These are phyloP conservation scores for Spisula solida DNA, from an alignment of 2,888 invertebrate genomes.

Conservation along the genomic window DNA sequence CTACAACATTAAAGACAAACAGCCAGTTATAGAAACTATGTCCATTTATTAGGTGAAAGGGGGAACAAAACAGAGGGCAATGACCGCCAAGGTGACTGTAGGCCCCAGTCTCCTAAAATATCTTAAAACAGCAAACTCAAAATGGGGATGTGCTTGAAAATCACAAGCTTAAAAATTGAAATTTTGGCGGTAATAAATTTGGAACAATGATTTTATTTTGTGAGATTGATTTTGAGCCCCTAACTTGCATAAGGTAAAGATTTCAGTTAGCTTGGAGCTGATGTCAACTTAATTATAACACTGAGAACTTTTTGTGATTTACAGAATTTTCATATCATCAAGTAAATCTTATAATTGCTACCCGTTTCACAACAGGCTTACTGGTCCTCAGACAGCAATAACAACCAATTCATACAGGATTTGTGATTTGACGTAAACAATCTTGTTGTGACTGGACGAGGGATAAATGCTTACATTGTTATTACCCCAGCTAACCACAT, in stretches of 20 bases:
- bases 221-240: too few relatives aligned
- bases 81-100: background rate
- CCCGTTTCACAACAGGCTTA: too few relatives aligned
- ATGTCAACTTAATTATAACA: too few relatives aligned
- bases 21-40: background rate
- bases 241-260: too few relatives aligned
- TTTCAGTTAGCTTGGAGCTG: too few relatives aligned
- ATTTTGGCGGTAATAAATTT: too few relatives aligned
- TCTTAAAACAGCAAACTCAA: too few relatives aligned
- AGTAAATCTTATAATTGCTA: background rate
- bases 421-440: background rate
- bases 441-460: conserved; percentile 37
- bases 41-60: background rate
- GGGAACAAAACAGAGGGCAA: background rate
- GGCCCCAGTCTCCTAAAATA: background rate
- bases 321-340: too few relatives aligned
- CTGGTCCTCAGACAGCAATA: background rate
- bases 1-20: conserved; percentile 2
- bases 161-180: too few relatives aligned
- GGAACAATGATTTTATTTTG: too few relatives aligned
- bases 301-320: too few relatives aligned
- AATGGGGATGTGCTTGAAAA: too few relatives aligned
- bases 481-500: conserved; percentile 17
- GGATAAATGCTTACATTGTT: conserved; percentile 10
- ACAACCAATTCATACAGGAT: background rate